Base-by-base conservation (phyloP, 2,113 vertebrate genomes). In the Butorides virescens region DNA sequence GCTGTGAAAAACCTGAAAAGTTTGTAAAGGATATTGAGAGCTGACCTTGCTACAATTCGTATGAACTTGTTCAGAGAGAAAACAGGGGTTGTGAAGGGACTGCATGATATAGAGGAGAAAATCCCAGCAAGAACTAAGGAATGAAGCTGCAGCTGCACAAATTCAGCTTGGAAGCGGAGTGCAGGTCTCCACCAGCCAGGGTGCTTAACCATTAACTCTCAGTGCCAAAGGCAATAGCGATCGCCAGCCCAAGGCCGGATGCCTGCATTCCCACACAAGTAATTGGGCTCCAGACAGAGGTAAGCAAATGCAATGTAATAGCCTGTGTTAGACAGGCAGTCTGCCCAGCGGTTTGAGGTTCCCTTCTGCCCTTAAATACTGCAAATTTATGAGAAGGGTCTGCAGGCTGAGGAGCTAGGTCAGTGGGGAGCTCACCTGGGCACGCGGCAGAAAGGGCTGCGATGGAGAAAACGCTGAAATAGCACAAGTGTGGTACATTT, bases 401-500 rank as follows among this genome's bases (percentile, higher is more conserved):
- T 74, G 86, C 50, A 53, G 75, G 37, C n/a, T 65, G 66, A 47
- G 20, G 50, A 80, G 88, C 39, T 20, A 18, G 71, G 44, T 78
- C 37, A 42, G 65, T 3, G 2, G n/a, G 70, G 74, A 92, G 46
- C 36, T 82, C 55, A 83, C 50, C 86, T 77, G 82, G 29, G 86
- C 58, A 32, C 11, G 0, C 7, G 5, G 20, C 65, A 30, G 37
- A 77, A 86, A 50, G 39, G 29, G 12, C 7, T 7, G 7, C 0
- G 63, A 20, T 29, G 55, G 62, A 47, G 36, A 70, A 90, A 80
- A 52, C 0, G 3, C 17, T 72, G 30, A 65, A 84, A 63, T 12
- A 59, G 11, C 42, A 18, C 42, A 42, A 3, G 34, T 12, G 6
- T 12, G 22, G 0, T 5, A 4, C 4, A 1, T 30, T 67, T 36